Conservation (phyloP, 2,113 vertebrate genomes). For the Hyperopisus bebe region DNA sequence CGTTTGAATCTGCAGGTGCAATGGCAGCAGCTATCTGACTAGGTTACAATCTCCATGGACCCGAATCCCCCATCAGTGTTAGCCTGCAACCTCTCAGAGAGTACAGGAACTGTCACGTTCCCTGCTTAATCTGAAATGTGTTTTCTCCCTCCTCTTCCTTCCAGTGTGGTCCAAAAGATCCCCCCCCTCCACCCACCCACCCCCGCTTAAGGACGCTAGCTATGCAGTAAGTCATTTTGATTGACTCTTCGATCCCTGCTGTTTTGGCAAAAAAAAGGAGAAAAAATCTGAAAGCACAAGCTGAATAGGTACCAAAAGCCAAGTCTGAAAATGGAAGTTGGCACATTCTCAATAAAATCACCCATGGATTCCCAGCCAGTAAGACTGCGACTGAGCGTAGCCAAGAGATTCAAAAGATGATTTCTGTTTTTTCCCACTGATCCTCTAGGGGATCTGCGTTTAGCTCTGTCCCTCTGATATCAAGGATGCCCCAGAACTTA, state of each 20-base stretch:
- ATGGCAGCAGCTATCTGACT: background rate
- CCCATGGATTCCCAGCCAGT: background rate
- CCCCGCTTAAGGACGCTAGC: background rate
- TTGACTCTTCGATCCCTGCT: background rate
- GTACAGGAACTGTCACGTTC: background rate
- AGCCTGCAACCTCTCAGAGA: too few relatives aligned
- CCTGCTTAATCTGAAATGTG: background rate
- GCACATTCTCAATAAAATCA: background rate
- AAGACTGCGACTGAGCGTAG: background rate
- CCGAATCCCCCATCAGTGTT: background rate
- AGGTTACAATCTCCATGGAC: background rate
- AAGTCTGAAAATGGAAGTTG: constrained; percentile 3
- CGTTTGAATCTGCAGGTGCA: background rate
- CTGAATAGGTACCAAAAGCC: constrained; percentile 1
- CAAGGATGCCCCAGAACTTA: background rate
- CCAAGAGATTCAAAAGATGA: background rate
- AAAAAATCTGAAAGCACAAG: background rate
- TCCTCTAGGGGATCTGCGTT: background rate
- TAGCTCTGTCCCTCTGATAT: background rate
- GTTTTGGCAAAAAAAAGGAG: background rate
- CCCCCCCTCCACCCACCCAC: too few relatives aligned
- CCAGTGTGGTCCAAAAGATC: background rate
- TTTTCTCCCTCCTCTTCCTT: background rate
- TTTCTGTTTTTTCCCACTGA: background rate
- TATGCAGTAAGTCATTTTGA: background rate